Evolutionary conservation across 1,140 invertebrate species (phyloP).

Genomic region (Globodera rostochiensis): DNA sequence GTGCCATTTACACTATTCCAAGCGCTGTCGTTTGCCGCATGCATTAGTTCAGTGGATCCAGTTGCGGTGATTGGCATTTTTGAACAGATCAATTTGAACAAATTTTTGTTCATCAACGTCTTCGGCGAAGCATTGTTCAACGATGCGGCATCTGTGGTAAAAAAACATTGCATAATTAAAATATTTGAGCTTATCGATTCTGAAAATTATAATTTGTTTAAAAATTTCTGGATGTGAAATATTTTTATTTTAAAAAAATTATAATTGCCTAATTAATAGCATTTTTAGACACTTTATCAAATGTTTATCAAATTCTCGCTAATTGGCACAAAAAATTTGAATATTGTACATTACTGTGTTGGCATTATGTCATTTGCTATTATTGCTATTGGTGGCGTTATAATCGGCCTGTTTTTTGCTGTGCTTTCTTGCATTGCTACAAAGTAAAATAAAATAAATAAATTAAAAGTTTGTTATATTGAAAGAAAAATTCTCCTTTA

Average conservation of each 20-base stretch:
- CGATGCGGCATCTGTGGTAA: constrained; percentile 74
- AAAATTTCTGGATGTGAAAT: neutral
- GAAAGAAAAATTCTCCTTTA: neutral
- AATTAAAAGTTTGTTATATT: neutral
- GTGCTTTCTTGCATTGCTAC: constrained; percentile 78
- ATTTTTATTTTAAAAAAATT: too few species aligned
- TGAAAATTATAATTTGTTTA: neutral
- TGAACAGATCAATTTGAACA: neutral
- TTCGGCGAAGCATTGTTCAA: constrained; percentile 97
- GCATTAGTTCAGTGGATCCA: constrained; percentile 96
- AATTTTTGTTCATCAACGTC: constrained; percentile 77
- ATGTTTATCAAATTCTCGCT: constrained; percentile 80
- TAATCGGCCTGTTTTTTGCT: constrained; percentile 92
- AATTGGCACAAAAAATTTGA: constrained; percentile 59
- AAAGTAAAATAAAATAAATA: constrained; percentile 20
- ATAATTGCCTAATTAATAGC: too few species aligned
- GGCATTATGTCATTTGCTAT: constrained; percentile 89
- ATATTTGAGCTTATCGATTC: neutral
- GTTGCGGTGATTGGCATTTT: neutral
- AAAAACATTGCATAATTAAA: neutral
- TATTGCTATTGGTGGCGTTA: constrained; percentile 86
- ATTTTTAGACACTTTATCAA: constrained; percentile 39
- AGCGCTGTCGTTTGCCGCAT: constrained; percentile 86
- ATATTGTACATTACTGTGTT: constrained; percentile 73
- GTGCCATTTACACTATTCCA: constrained; percentile 74